Conservation (phyloP, 2,888 invertebrate species). For the Griposia aprilina region DNA sequence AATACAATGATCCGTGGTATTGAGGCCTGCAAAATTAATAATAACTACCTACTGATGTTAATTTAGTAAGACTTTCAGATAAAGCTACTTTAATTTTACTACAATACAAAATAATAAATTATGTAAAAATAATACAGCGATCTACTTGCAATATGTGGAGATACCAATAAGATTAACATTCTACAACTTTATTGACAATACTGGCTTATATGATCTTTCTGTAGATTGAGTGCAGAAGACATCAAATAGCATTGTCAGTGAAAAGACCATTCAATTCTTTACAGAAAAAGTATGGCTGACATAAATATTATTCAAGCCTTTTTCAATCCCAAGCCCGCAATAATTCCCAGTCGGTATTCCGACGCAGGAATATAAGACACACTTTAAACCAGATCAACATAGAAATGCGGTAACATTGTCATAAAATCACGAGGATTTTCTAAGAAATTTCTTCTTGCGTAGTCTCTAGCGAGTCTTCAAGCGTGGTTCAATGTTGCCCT, state of each 20-base stretch:
- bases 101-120: neutral
- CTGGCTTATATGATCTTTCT: neutral
- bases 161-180: neutral
- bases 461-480: conserved; percentile 62
- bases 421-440: conserved; percentile 66
- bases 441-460: conserved; percentile 52
- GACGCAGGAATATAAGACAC: conserved; percentile 52
- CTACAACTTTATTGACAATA: neutral
- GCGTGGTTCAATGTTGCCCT: conserved; percentile 50
- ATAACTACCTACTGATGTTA: neutral
- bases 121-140: no score
- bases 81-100: neutral
- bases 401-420: conserved; percentile 62
- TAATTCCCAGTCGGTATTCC: conserved; percentile 51
- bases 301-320: conserved; percentile 25
- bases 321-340: conserved; percentile 48
- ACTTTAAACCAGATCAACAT: conserved; percentile 65
- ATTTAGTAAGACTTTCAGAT: no score
- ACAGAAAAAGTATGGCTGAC: neutral
- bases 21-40: neutral
- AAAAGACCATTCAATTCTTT: neutral
- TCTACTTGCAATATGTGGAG: no score
- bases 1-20: neutral
- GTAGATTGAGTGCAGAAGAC: neutral
- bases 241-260: neutral